Evolutionary conservation across 2,888 invertebrate genomes (phyloP).

Genomic region (Lasioglossum marginatum): DNA sequence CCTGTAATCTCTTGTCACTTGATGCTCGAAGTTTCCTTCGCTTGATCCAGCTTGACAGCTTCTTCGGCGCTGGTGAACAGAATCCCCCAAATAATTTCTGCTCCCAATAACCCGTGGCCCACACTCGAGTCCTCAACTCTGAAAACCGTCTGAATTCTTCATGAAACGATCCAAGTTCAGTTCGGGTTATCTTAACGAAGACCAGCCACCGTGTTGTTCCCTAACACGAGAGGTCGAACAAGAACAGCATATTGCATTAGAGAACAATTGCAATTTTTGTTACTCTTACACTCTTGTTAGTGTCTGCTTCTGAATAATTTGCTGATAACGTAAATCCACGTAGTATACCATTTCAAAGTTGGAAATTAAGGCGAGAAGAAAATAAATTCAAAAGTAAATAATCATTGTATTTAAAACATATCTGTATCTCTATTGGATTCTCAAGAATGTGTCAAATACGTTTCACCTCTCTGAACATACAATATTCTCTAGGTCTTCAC

Average conservation of each 20-base stretch:
- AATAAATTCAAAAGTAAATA: background rate
- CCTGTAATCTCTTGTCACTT: background rate
- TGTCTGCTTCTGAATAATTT: background rate
- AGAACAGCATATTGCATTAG: background rate
- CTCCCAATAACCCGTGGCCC: background rate
- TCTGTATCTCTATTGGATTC: too few species aligned
- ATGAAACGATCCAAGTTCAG: slow-evolving; percentile 11
- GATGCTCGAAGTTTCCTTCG: background rate
- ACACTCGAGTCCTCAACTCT: background rate
- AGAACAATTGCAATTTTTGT: background rate
- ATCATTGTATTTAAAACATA: background rate
- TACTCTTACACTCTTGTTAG: background rate
- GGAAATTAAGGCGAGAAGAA: background rate
- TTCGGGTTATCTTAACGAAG: background rate
- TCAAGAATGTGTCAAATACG: background rate
- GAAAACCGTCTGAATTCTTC: slow-evolving; percentile 11
- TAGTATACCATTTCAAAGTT: background rate
- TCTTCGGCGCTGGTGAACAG: background rate
- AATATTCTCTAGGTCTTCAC: too few species aligned
- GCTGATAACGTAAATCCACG: too few species aligned
- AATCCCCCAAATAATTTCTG: slow-evolving; percentile 16
- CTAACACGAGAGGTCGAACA: background rate
- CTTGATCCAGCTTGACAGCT: background rate
- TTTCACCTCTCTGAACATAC: background rate
- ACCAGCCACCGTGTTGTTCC: background rate